Evolutionary conservation across 2,113 vertebrate species (phyloP).

Genomic region (Labeo rohita): DNA sequence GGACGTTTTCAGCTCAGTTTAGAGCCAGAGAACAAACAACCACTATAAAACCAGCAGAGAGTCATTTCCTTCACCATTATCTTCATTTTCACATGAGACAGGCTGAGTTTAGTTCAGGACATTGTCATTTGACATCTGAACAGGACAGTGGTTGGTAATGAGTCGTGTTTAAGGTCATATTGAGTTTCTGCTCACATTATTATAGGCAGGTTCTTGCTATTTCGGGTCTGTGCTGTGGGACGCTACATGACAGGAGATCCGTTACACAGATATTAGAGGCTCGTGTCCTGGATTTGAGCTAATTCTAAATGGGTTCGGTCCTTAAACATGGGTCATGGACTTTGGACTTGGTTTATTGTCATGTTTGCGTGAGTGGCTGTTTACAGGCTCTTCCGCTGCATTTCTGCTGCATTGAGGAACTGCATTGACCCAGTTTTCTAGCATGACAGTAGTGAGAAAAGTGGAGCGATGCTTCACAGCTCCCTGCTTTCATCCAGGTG

Average conservation of each 20-base stretch:
- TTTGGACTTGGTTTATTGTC: background rate
- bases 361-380: background rate
- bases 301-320: background rate
- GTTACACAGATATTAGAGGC: background rate
- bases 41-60: background rate
- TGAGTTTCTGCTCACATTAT: slow-evolving; percentile 10
- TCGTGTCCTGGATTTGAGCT: background rate
- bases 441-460: slow-evolving; percentile 15
- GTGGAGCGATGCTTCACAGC: slow-evolving; percentile 33
- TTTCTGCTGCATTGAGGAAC: background rate
- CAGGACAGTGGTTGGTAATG: background rate
- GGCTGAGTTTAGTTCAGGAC: background rate
- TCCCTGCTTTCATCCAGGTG: slow-evolving; percentile 31
- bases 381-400: background rate
- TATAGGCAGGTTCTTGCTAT: background rate
- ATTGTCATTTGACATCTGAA: background rate
- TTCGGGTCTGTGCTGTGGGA: background rate
- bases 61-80: background rate
- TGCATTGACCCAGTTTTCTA: slow-evolving; percentile 43
- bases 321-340: background rate
- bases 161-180: background rate
- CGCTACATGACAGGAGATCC: background rate
- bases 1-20: background rate
- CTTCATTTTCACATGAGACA: background rate
- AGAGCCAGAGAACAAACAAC: background rate